Evolutionary conservation across 2,888 invertebrate genomes (phyloP).

Genomic region (Papilio protenor): DNA sequence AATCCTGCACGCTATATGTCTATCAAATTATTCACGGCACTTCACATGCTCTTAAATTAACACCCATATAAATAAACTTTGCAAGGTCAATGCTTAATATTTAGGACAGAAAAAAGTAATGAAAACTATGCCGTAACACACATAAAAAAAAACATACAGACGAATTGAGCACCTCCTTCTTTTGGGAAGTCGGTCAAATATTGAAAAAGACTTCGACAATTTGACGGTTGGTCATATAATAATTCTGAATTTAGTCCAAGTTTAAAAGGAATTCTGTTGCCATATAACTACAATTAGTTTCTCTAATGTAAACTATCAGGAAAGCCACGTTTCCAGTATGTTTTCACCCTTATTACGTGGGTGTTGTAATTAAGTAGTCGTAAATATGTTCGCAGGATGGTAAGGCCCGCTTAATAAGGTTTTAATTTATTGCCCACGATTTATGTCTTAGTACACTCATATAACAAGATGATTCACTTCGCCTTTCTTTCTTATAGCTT

Average conservation of each 20-base stretch:
- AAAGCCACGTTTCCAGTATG: background rate
- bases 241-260: too few relatives aligned
- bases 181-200: too few relatives aligned
- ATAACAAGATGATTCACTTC: background rate
- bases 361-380: constrained; percentile 37
- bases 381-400: constrained; percentile 36
- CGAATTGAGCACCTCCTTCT: too few relatives aligned
- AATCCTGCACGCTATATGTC: constrained; percentile 17
- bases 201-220: background rate
- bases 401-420: constrained; percentile 24
- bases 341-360: constrained; percentile 26
- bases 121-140: too few relatives aligned
- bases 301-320: background rate
- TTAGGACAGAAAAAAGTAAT: background rate
- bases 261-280: too few relatives aligned
- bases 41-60: constrained; percentile 22
- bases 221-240: background rate
- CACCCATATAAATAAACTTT: background rate
- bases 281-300: background rate
- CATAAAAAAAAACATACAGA: too few relatives aligned
- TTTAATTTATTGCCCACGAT: constrained; percentile 35
- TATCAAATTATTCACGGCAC: constrained; percentile 16
- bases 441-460: constrained; percentile 28
- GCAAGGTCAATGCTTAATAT: background rate
- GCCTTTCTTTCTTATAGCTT: background rate